Base-by-base conservation (phyloP, 2,888 invertebrate species). In the Eupelmus urozonus region DNA sequence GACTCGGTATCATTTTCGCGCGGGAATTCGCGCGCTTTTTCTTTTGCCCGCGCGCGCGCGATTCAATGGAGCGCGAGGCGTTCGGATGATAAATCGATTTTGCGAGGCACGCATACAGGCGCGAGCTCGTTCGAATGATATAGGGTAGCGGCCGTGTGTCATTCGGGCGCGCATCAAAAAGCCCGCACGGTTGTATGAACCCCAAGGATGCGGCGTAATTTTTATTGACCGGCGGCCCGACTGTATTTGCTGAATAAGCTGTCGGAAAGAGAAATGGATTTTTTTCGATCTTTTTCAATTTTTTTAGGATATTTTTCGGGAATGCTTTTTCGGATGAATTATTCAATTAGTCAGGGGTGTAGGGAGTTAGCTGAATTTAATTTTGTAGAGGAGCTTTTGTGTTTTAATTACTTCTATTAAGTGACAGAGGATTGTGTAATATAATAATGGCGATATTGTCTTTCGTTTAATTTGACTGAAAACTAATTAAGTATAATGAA, bases 11-110 rank as follows among this genome's bases (percentile, higher is more conserved):
- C 34, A 11, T 18, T 18, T 4, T 20, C 45, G 45, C 45, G 45
- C 25, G 42, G 25, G n/a, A 40, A 42, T 67, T 69, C 60, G 34
- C 2, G 11, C 7, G 53, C 40, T 40, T 25, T 59, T 59, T 67
- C 49, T 72, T 49, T 27, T 20, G 53, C 13, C 7, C 25, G 29
- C 27, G 49, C 4, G 1, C n/a, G 40, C 57, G 25, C 9, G 25
- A 57, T 29, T 70, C 70, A 59, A 49, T 59, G 29, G 59, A 27
- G 70, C 45, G 29, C 13, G 72, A 62, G 40, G 53, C 2, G 25
- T 11, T 72, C 53, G 13, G 13, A 40, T 62, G 62, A 72, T 72
- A 62, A 72, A 72, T 72, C 62, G 60, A 60, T 60, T 51, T 60
- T 9, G 29, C 18, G 45, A 42, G n/a, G n/a, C 18, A 27, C 63